Base-by-base conservation (phyloP, 1,140 invertebrate genomes). In the Leucophenga varia region DNA sequence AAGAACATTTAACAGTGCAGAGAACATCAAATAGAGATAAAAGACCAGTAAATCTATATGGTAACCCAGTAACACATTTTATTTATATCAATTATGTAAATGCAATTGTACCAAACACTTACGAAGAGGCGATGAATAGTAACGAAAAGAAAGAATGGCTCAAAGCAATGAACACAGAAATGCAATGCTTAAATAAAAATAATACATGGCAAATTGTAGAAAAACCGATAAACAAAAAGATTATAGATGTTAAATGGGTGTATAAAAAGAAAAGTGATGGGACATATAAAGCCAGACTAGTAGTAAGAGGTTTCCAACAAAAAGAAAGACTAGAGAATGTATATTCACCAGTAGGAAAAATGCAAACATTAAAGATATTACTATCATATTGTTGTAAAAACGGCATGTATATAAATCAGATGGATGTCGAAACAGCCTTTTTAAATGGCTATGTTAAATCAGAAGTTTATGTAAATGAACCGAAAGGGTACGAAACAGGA, bases 231-330 rank as follows among this genome's bases (percentile, higher is more conserved):
- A 52, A 56, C 28, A 53, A n/a, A n/a, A n/a, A n/a, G n/a, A n/a
- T n/a, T n/a, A n/a, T n/a, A n/a, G n/a, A n/a, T n/a, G n/a, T n/a
- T 55, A 48, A 52, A 34, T 78, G 74, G 73, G 57, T 79, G 6
- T 75, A 61, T 49, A 51, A 31, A 35, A 50, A 37, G 51, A 71
- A 60, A 41, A 40, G 39, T 38, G 43, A 55, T 34, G 12, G 20
- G 19, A 39, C 39, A 20, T 31, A 31, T 20, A 43, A 56, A 41
- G 56, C 43, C 7, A 28, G 74, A n/a, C 49, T 77, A 14, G 71
- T 77, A 9, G 69, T 61, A 28, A 49, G 61, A 46, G 75, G 74
- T 7, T 78, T 61, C 49, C 49, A 49, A 8, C 76, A 78, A 52
- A 28, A 44, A 47, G 38, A 52, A 32, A 59, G 53, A 14, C 47